Evolutionary conservation across 2,888 invertebrate species (phyloP).

Genomic region (Pollenia griseotomentosa): DNA sequence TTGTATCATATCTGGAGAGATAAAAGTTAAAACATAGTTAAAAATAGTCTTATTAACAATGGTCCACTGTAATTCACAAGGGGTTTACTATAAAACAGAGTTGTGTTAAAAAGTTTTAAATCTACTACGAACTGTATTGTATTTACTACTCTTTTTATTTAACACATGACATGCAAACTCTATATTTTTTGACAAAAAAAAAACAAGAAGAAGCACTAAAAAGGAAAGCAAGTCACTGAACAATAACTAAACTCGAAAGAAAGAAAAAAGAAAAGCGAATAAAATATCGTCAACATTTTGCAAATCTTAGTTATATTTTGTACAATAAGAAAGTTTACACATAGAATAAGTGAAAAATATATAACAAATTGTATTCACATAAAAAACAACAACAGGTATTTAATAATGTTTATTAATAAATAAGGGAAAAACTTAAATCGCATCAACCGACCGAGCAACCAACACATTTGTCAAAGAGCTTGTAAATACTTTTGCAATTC

Average conservation of each 20-base stretch:
- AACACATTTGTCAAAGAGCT: not conserved
- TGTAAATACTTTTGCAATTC: slow-evolving; percentile 24
- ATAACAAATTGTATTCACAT: slow-evolving; percentile 46
- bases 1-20: too few relatives aligned
- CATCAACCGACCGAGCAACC: slow-evolving; percentile 12
- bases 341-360: slow-evolving; percentile 63
- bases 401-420: slow-evolving; percentile 37
- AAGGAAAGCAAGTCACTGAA: slow-evolving; percentile 70
- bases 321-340: slow-evolving; percentile 54
- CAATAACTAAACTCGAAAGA: slow-evolving; percentile 60
- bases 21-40: too few relatives aligned
- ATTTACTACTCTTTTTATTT: slow-evolving; percentile 16
- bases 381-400: slow-evolving; percentile 63
- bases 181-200: slow-evolving; percentile 31
- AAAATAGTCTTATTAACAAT: too few relatives aligned
- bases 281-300: slow-evolving; percentile 41
- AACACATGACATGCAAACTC: slow-evolving; percentile 1
- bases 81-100: slow-evolving; percentile 4
- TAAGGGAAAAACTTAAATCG: not conserved
- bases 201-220: slow-evolving; percentile 50
- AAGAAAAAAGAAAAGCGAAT: slow-evolving; percentile 37
- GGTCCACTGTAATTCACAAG: too few relatives aligned
- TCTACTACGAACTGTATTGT: slow-evolving; percentile 9
- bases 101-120: slow-evolving; percentile 18
- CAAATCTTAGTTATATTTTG: slow-evolving; percentile 67